Base-by-base conservation (phyloP, 1,140 invertebrate species). In the Drepana arcuata region DNA sequence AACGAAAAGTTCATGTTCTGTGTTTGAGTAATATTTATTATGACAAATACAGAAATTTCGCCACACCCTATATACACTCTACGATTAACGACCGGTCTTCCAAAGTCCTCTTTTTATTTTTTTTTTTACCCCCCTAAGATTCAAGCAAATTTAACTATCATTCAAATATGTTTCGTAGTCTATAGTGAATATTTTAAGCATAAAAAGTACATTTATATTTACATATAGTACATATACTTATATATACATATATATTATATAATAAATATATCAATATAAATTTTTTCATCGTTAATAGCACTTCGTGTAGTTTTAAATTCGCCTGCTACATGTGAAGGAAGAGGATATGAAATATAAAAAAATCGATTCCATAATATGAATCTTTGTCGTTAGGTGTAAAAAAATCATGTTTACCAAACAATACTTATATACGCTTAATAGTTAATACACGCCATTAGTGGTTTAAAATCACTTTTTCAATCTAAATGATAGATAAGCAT, bases 131-230 rank as follows among this genome's bases (percentile, higher is more conserved):
- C 39, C 6, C 24, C 12, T 34, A 33, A 30, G 34, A 16, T 41
- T 68, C 72, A 77, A 80, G 72, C 72, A 80, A 77, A 80, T 80
- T 77, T 80, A 75, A 75, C 46, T 75, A 74, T 77, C 68, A 38
- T 21, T 47, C 44, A 26, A 54, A 34, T 48, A 45, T 48, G 28
- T 55, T 45, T 42, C 49, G 34, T 51, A 46, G 53, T 51, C 43
- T 43, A 58, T 49, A 54, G 45, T 43, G 52, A 47, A 48, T 45
- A 37, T 64, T 57, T 57, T 58, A 61, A 65, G 50, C 48, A 53
- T 64, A 62, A 58, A 38, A 24, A 41, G 29, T 31, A 9, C 34
- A 16, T 41, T 34, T 41, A 38, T 49, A 50, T 24, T 35, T 45
- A 38, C n/a, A n/a, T n/a, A n/a, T n/a, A n/a, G n/a, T n/a, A n/a